Conservation (phyloP, 2,113 vertebrate genomes). For the Urocitellus parryii region DNA sequence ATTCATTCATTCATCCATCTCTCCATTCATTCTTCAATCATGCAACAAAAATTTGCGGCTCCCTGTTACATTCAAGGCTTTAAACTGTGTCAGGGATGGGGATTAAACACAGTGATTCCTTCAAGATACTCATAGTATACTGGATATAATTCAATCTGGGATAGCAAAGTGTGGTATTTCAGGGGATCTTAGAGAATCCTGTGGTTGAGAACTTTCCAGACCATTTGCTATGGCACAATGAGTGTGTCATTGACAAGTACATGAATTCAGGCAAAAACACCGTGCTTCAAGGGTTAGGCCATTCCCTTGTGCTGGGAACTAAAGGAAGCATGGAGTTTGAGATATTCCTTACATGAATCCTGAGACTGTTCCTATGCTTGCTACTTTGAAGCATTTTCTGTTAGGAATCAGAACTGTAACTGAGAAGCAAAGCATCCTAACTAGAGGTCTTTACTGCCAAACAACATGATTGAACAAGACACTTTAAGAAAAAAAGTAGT, state of each 20-base stretch:
- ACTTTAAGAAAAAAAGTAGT: neutral
- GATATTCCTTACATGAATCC: neutral
- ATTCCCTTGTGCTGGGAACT: neutral
- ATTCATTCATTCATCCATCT: neutral
- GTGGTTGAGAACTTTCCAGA: neutral
- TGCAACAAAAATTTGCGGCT: neutral
- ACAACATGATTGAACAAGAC: neutral
- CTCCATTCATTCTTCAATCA: neutral
- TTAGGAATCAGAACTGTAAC: slow-evolving; percentile 12
- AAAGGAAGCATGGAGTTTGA: neutral
- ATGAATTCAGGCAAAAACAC: neutral
- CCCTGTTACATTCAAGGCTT: neutral
- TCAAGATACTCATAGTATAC: neutral
- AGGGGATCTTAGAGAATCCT: neutral
- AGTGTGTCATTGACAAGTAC: neutral
- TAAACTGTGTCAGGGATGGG: neutral
- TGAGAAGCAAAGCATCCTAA: neutral
- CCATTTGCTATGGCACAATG: neutral
- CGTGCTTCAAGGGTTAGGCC: neutral
- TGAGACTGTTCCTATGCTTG: neutral
- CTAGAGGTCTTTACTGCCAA: neutral
- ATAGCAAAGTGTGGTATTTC: neutral
- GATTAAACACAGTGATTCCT: neutral
- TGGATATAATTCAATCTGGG: neutral
- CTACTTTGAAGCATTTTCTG: neutral